Evolutionary conservation across 2,113 vertebrate species (phyloP).

Genomic region (Perccottus glenii): DNA sequence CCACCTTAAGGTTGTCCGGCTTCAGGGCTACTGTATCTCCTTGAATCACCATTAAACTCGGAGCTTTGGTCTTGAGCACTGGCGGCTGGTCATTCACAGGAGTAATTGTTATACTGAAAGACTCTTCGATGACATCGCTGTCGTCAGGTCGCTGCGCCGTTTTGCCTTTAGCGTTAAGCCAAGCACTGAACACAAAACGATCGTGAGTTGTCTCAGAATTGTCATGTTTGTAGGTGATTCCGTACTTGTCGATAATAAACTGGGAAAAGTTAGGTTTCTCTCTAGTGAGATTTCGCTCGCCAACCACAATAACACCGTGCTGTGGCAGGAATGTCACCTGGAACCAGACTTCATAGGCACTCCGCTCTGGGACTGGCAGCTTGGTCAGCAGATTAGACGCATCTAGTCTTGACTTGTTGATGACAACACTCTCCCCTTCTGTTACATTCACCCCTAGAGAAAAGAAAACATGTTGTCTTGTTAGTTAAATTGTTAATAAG

Average conservation of each 20-base stretch:
- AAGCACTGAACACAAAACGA: conserved; percentile 84
- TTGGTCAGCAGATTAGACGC: conserved; percentile 88
- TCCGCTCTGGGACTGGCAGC: conserved; percentile 77
- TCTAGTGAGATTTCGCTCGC: conserved; percentile 85
- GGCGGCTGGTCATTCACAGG: conserved; percentile 88
- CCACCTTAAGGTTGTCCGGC: conserved; percentile 82
- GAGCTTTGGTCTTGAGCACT: conserved; percentile 86
- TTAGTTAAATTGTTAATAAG: too few relatives aligned
- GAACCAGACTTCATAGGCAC: conserved; percentile 89
- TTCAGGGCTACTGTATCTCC: conserved; percentile 77
- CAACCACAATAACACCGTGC: conserved; percentile 83
- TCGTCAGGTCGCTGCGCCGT: conserved; percentile 77
- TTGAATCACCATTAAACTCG: conserved; percentile 83
- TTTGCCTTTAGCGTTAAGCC: conserved; percentile 85
- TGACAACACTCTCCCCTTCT: conserved; percentile 84
- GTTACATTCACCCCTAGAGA: conserved; percentile 81
- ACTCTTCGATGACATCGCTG: conserved; percentile 80
- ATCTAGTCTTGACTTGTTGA: conserved; percentile 85
- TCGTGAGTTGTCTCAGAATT: conserved; percentile 86
- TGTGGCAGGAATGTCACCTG: conserved; percentile 84
- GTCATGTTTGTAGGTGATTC: conserved; percentile 86
- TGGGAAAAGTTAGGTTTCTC: conserved; percentile 92
- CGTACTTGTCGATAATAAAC: conserved; percentile 85
- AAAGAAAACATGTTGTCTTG: neutral
- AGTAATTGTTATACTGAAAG: conserved; percentile 85